These are phyloP conservation scores for Neopipo cinnamomea DNA, from an alignment of 2,113 vertebrate species.

Conservation along the genomic window DNA sequence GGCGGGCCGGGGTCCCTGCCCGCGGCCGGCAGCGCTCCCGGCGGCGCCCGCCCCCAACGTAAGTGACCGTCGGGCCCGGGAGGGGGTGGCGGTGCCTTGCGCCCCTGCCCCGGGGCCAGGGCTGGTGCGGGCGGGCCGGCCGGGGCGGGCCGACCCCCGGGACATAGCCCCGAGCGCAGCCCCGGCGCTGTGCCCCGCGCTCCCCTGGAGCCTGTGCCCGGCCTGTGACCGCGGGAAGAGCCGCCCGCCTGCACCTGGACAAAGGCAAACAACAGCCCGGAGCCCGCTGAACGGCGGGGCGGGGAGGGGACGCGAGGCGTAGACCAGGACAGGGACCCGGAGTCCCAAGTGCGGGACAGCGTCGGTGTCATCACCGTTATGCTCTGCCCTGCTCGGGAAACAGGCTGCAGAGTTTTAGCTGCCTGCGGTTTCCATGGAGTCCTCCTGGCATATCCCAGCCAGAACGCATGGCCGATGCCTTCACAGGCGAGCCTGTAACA, in stretches of 20 bases:
- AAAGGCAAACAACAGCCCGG: neutral
- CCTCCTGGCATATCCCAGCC: neutral
- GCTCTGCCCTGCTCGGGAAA: neutral
- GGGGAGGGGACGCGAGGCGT: neutral
- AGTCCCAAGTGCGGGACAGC: neutral
- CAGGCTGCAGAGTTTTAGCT: neutral
- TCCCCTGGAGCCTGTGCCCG: neutral
- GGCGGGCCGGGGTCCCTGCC: neutral
- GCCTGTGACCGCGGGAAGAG: neutral
- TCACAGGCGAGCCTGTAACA: neutral
- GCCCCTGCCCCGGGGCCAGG: neutral
- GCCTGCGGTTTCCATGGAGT: conserved; percentile 11
- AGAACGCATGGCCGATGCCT: neutral
- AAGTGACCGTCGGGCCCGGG: conserved; percentile 18
- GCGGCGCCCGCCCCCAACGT: neutral
- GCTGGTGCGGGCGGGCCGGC: neutral
- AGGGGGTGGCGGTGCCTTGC: neutral
- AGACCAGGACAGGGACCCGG: neutral
- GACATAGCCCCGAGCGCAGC: neutral
- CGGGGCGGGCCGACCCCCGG: neutral
- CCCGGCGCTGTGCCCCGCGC: neutral
- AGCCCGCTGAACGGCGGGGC: neutral
- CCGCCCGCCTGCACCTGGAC: neutral
- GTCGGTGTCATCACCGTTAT: neutral
- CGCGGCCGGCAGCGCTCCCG: neutral